Base-by-base conservation (phyloP, 2,888 invertebrate species). In the Cotesia congregata region DNA sequence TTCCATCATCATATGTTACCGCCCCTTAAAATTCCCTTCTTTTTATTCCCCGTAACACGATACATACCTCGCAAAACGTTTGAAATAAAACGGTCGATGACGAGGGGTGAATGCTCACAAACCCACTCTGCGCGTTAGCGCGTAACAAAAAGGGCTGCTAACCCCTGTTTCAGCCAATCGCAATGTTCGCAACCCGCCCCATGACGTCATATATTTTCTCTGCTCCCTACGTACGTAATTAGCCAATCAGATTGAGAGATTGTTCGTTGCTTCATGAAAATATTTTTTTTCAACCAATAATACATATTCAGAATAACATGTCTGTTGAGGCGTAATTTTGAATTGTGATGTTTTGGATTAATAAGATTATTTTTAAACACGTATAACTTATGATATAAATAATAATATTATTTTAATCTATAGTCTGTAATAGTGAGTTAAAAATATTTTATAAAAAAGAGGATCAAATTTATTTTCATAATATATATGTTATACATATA, bases 161-260 rank as follows among this genome's bases (percentile, higher is more conserved):
- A 81, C 80, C 75, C 80, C 82, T 50, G n/a, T 60, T 17, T 75
- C 77, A 77, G 81, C 87, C 88, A 88, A 88, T 88, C 86, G 67
- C 75, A 72, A 69, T 70, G 41, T 80, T 83, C n/a, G 40, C 41
- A 82, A 83, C 85, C 86, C 86, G 86, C 87, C 87, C 86, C 81
- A 80, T 86, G 83, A 87, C 84, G 83, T 86, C 85, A 84, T 60
- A 39, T 70, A 74, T 72, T 81, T 83, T 82, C 83, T 78, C 74
- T 67, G 76, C n/a, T 6, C 62, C 38, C 39, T 7, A 40, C 38
- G 64, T 61, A 67, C 50, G 75, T 86, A 87, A 88, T 88, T 87
- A 86, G 86, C 88, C 88, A 88, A 88, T 88, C 83, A 84, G 82
- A 82, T 83, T 77, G 81, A 79, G 71, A 61, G 71, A 38, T 5